phyloP scores from a whole-genome alignment of 1,140 invertebrate species.

The Drosophila sulfurigaster region DNA sequence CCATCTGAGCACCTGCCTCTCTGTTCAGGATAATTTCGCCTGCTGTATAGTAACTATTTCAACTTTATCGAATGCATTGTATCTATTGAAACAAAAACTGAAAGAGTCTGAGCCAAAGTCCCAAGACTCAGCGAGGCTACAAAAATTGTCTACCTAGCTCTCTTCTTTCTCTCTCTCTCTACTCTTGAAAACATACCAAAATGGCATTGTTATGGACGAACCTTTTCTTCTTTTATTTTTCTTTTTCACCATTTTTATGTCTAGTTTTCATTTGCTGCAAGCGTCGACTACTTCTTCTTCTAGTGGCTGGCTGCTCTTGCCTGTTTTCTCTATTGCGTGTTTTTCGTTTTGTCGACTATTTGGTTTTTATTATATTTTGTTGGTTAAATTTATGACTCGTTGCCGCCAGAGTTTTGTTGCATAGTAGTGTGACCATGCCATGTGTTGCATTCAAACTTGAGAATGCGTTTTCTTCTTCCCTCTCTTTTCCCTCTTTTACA shows the following conservation, averaged over 20 bases:
- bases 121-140: slow-evolving; percentile 4
- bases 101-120: neutral
- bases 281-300: slow-evolving; percentile 1
- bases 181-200: slow-evolving; percentile 46
- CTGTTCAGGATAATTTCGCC: slow-evolving; percentile 29
- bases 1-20: slow-evolving; percentile 21
- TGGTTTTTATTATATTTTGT: slow-evolving; percentile 68
- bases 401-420: slow-evolving; percentile 36
- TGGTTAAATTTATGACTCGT: slow-evolving; percentile 78
- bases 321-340: slow-evolving; percentile 29
- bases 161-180: too few relatives aligned
- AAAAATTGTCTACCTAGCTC: slow-evolving; percentile 49
- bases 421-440: slow-evolving; percentile 48
- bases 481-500: neutral
- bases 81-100: slow-evolving; percentile 2
- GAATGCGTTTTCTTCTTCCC: slow-evolving; percentile 63
- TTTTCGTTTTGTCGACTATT: slow-evolving; percentile 66
- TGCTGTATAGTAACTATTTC: slow-evolving; percentile 22
- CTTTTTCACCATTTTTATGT: slow-evolving; percentile 32
- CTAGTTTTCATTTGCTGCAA: slow-evolving; percentile 10
- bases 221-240: slow-evolving; percentile 42
- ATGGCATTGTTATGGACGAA: slow-evolving; percentile 40
- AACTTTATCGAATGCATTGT: slow-evolving; percentile 41
- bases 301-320: neutral
- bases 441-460: slow-evolving; percentile 67